These are phyloP conservation scores for Corvus hawaiiensis DNA, from an alignment of 2,113 vertebrate genomes.

Conservation along the genomic window DNA sequence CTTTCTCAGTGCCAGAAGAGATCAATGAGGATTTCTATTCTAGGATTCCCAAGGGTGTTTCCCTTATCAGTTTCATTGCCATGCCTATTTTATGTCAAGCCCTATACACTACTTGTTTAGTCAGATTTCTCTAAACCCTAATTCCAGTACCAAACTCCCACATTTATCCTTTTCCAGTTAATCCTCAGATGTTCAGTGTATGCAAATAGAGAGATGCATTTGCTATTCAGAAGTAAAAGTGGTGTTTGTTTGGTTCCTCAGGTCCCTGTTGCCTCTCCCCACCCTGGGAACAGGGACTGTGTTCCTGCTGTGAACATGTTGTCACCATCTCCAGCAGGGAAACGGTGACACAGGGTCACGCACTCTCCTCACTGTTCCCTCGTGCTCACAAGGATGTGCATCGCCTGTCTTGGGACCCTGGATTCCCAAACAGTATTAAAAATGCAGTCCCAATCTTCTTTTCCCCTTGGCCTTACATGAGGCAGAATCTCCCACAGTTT, in stretches of 20 bases:
- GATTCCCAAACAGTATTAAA: slow-evolving; percentile 52
- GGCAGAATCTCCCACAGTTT: neutral
- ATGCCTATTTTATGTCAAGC: neutral
- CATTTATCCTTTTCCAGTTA: neutral
- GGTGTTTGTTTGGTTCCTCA: neutral
- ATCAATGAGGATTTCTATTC: neutral
- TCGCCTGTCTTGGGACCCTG: neutral
- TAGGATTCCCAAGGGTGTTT: neutral
- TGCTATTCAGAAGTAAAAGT: neutral
- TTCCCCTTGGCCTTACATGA: neutral
- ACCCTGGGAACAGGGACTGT: neutral
- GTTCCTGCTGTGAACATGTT: neutral
- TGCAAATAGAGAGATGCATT: neutral
- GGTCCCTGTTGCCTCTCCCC: neutral
- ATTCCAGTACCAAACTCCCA: neutral
- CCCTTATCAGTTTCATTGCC: neutral
- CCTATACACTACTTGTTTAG: neutral
- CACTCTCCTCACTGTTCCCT: neutral
- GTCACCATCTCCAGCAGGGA: neutral
- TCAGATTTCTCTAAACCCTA: neutral
- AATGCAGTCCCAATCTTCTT: slow-evolving; percentile 18
- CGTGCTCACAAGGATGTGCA: neutral
- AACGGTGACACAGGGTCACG: neutral
- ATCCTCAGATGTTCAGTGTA: neutral
- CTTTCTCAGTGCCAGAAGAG: neutral